A percentile compares a stretch with the other conserved stretches of the same genome.
phyloP scores from a whole-genome alignment of 2,888 invertebrate species.

The Entomobrya proxima region DNA sequence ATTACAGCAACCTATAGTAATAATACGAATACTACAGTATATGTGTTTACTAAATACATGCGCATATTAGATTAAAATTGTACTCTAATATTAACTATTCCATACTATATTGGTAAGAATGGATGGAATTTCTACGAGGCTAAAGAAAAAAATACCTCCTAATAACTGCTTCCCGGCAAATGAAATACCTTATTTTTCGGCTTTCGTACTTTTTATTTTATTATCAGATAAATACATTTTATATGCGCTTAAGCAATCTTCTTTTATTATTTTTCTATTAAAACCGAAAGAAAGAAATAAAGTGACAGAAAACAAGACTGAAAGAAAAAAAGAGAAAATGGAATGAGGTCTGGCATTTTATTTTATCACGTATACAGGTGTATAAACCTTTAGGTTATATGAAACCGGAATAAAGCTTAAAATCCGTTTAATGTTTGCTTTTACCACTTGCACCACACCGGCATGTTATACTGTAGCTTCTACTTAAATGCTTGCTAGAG shows the following conservation, averaged over 20 bases:
- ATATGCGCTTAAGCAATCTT: neutral
- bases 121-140: conserved; percentile 21
- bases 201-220: conserved; percentile 7
- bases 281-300: conserved; percentile 6
- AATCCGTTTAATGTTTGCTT: conserved; percentile 37
- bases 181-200: conserved; percentile 2
- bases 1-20: neutral
- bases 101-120: conserved; percentile 8
- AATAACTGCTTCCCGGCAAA: neutral
- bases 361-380: conserved; percentile 48
- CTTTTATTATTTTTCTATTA: conserved; percentile 21
- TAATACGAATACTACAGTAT: neutral
- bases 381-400: neutral
- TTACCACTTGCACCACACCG: neutral
- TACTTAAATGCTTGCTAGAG: neutral
- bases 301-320: neutral
- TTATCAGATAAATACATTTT: conserved; percentile 27
- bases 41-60: neutral
- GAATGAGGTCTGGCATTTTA: conserved; percentile 40
- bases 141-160: neutral
- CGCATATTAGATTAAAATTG: neutral
- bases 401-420: conserved; percentile 17
- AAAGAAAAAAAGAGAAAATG: conserved; percentile 17
- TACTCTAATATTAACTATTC: conserved; percentile 4
- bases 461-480: neutral